Evolutionary conservation across 2,113 vertebrate species (phyloP), one percentile per base, ranked within the genome.

Genomic region (Anoura caudifer): DNA sequence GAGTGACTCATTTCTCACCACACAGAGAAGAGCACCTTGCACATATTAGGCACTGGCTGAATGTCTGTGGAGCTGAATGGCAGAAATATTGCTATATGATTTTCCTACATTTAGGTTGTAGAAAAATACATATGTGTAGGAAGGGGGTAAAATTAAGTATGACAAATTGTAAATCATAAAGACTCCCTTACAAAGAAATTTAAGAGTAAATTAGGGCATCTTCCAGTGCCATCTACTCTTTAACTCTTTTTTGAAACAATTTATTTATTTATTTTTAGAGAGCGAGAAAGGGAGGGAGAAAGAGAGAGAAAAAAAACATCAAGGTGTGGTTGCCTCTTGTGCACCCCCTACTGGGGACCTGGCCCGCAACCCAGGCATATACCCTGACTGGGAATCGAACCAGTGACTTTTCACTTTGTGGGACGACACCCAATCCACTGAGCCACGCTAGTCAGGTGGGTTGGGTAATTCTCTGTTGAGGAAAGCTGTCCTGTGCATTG

Each of bases 191-290:
- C 24, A 73, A 91, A 63, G 24, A 91, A 90, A 86, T 73, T 79
- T 47, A 52, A 31, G 22, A 88, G 59, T 72, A 91, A 97, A 95
- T 96, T 89, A 73, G 47, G 26, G 47, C 50, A 20, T 83, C 95
- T 97, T 96, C 90, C 43, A 95, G 96, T 95, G 87, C 81, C 94
- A 96, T 93, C 92, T 98, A 92, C 92, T 97, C 94, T 67, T 97
- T 95, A 93, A 87, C 38, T 80, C 45, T 89, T 89, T 59, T 59
- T 59, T 19, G 1, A 22, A 59, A 59, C 7, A 56, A 50, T 50
- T 20, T 54, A 59, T 59, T 59, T 24, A 56, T 22, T 56, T 56
- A 24, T 59, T 59, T 56, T 59, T 24, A 59, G 56, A 59, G 54
- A 56, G 56, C 24, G 22, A 20, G 20, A 19, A 56, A 59, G 20